Percentiles rank a stretch among this genome's conserved stretches.
These are phyloP conservation scores for Lissocephala sabroskyi DNA, from an alignment of 2,888 invertebrate species.

Conservation along the genomic window DNA sequence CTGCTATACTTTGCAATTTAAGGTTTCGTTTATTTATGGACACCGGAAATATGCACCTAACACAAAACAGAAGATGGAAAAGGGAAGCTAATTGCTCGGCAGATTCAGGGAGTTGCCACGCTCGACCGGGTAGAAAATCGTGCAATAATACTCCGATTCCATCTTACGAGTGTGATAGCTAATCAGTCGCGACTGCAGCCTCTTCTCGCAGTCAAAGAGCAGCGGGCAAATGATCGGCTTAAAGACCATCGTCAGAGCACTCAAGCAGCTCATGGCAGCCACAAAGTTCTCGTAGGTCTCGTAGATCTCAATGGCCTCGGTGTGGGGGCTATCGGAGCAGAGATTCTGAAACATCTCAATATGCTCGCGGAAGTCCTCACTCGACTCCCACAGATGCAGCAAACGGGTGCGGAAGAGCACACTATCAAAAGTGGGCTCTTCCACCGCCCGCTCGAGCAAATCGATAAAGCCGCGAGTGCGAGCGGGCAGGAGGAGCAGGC, in stretches of 20 bases:
- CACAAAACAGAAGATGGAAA: too few species aligned
- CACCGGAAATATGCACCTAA: too few species aligned
- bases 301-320: not conserved
- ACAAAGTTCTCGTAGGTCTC: conserved; percentile 62
- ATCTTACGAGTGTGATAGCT: conserved; percentile 54
- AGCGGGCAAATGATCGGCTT: conserved; percentile 52
- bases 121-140: conserved; percentile 65
- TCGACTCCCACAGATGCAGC: conserved; percentile 44
- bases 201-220: conserved; percentile 53
- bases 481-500: conserved; percentile 36
- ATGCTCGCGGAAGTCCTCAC: conserved; percentile 52
- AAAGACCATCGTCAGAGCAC: conserved; percentile 45
- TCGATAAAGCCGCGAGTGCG: conserved; percentile 40
- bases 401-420: conserved; percentile 33
- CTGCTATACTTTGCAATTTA: too few species aligned
- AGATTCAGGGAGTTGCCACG: conserved; percentile 30
- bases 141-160: conserved; percentile 66
- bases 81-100: conserved; percentile 2
- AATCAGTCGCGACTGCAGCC: conserved; percentile 57
- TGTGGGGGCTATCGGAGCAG: conserved; percentile 14
- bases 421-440: conserved; percentile 7
- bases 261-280: conserved; percentile 52
- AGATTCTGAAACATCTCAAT: conserved; percentile 47
- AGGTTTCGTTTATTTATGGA: too few species aligned
- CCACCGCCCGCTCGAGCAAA: conserved; percentile 29